Evolutionary conservation across 2,797 vertebrate genomes (phyloP), one percentile per base, ranked within the genome.

Genomic region (Gadopsis bispinosus): DNA sequence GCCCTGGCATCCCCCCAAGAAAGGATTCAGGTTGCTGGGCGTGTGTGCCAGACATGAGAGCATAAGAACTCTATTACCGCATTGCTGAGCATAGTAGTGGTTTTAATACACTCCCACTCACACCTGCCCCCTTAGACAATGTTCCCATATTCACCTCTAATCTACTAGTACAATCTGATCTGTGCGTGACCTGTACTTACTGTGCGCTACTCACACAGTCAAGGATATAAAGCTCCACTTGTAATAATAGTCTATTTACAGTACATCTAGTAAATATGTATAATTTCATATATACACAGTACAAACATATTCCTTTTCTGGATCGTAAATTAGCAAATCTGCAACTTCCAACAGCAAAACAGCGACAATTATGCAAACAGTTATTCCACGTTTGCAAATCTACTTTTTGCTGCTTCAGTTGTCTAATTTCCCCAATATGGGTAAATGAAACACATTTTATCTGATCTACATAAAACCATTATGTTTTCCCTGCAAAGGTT

Each of bases 11-110:
- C 33, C 4, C 26, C 41, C 61, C 59, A 73, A 66, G 35, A 79
- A 75, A 78, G 76, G 74, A 50, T 77, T 81, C 76, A 80, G 61
- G 69, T 69, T 85, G 54, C 66, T 61, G 41, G 59, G 39, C 11
- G 39, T 77, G 60, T 61, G 19, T 20, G 43, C 45, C 41, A 62
- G 13, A 68, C 37, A 55, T 69, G 51, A 69, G 45, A 71, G 72
- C 55, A 45, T 37, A 63, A 64, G 19, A 69, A 71, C 41, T 74
- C 20, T 13, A 45, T 56, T 33, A 35, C 68, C 58, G 67, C 69
- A 55, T 48, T 0, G 1, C 59, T 69, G 39, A 73, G 68, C 61
- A 54, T 9, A 73, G 35, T 39, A n/a, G 35, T 68, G 35, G 35
- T 61, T 55, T 62, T 37, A 69, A 72, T 58, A 43, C 7, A 35